Evolutionary conservation across 2,888 invertebrate species (phyloP).

Genomic region (Heliconius erato): DNA sequence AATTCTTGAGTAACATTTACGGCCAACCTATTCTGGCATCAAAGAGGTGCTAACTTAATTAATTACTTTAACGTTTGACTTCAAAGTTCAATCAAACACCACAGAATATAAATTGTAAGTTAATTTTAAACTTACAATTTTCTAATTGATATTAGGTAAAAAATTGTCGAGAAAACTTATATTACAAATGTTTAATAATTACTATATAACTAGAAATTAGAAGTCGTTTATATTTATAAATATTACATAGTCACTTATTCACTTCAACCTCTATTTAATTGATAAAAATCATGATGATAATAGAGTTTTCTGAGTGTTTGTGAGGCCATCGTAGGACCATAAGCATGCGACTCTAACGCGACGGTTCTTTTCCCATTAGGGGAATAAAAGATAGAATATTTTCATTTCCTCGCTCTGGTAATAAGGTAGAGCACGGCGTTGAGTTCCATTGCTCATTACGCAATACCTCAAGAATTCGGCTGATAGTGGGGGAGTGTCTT

Average conservation of each 20-base stretch:
- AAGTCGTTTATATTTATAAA: too few species aligned
- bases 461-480: too few species aligned
- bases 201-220: too few species aligned
- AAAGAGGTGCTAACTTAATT: conserved; percentile 44
- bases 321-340: too few species aligned
- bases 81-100: conserved; percentile 41
- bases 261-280: not conserved
- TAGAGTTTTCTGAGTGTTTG: not conserved
- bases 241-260: too few species aligned
- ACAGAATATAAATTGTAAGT: conserved; percentile 13
- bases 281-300: not conserved
- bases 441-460: too few species aligned
- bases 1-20: conserved; percentile 36
- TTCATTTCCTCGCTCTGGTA: too few species aligned
- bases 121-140: not conserved
- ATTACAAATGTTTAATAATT: not conserved
- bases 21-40: conserved; percentile 40
- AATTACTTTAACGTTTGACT: conserved; percentile 45
- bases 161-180: not conserved
- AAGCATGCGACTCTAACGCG: too few species aligned
- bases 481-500: too few species aligned
- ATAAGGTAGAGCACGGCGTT: too few species aligned
- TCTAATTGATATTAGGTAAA: not conserved
- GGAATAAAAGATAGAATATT: too few species aligned
- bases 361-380: too few species aligned